Conservation (phyloP, 2,888 invertebrate genomes). For the Tortricodes alternella region DNA sequence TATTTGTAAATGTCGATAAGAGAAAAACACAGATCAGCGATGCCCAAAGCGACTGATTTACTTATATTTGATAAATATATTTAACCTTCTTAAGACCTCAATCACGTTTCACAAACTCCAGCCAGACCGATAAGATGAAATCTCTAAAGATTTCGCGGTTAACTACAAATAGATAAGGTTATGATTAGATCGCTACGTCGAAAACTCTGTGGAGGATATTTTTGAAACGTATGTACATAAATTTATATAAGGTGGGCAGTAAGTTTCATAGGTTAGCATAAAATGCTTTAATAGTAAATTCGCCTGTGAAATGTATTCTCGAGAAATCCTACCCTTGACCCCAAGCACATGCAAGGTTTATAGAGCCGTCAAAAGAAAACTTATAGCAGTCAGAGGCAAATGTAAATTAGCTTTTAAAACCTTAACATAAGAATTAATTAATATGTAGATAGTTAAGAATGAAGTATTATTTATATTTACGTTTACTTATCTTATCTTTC, state of each 20-base stretch:
- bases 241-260: constrained; percentile 15
- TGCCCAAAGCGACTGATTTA: neutral
- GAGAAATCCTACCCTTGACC: constrained; percentile 56
- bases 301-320: constrained; percentile 41
- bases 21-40: no score
- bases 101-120: neutral
- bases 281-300: constrained; percentile 59
- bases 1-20: neutral
- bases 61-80: no score
- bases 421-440: constrained; percentile 18
- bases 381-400: constrained; percentile 30
- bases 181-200: constrained; percentile 11
- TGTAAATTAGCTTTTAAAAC: constrained; percentile 30
- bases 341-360: constrained; percentile 30
- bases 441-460: constrained; percentile 28
- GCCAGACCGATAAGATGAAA: neutral
- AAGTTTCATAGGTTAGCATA: constrained; percentile 28
- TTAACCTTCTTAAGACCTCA: neutral
- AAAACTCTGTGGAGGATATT: constrained; percentile 18
- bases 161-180: constrained; percentile 12
- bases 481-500: constrained; percentile 19
- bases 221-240: constrained; percentile 30
- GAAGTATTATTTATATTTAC: constrained; percentile 31
- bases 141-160: constrained; percentile 2
- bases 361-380: constrained; percentile 19